Evolutionary conservation across 2,888 invertebrate genomes (phyloP).

Genomic region (Pterostichus madidus): DNA sequence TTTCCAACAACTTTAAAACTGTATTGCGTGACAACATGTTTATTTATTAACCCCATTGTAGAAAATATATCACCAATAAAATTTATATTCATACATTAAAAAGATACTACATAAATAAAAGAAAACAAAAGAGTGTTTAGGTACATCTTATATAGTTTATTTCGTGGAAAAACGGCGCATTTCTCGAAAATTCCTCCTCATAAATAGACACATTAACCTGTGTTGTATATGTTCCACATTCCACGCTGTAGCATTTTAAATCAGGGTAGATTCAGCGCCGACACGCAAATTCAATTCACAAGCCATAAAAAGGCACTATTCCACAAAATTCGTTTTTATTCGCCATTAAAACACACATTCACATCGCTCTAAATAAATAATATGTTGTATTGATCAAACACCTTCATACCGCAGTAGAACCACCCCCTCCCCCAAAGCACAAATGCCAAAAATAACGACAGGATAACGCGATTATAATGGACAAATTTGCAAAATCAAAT

Average conservation of each 20-base stretch:
- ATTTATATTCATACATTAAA: neutral
- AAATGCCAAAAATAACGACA: neutral
- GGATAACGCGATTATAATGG: slow-evolving; percentile 15
- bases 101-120: too few relatives aligned
- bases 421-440: too few relatives aligned
- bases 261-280: slow-evolving; percentile 5
- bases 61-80: neutral
- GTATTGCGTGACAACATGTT: neutral
- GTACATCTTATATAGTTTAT: neutral
- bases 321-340: slow-evolving; percentile 41
- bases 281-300: slow-evolving; percentile 50
- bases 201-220: too few relatives aligned
- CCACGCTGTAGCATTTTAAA: slow-evolving; percentile 29
- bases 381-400: slow-evolving; percentile 45
- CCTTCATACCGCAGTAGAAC: neutral
- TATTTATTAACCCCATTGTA: neutral
- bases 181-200: neutral
- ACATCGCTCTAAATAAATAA: slow-evolving; percentile 39
- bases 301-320: slow-evolving; percentile 35
- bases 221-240: neutral
- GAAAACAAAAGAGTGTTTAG: too few relatives aligned
- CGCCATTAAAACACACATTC: slow-evolving; percentile 38
- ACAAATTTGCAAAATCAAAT: slow-evolving; percentile 10
- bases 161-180: neutral
- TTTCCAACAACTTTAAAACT: neutral